These are phyloP conservation scores for Ecliptopera silaceata DNA, from an alignment of 2,888 invertebrate genomes.

Conservation along the genomic window DNA sequence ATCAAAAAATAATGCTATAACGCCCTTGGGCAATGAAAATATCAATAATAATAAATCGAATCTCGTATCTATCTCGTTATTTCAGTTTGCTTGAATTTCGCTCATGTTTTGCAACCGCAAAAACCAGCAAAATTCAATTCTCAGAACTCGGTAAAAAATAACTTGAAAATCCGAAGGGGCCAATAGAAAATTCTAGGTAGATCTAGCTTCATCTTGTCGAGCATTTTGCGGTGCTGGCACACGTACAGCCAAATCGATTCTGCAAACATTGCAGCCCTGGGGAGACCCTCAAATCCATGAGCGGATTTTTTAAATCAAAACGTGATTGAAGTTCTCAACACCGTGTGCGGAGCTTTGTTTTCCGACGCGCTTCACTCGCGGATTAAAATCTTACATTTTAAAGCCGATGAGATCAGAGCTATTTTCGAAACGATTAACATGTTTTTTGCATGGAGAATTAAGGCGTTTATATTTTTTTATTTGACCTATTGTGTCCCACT, in stretches of 20 bases:
- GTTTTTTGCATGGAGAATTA: background rate
- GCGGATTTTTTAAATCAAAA: constrained; percentile 29
- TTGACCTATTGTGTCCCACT: no score
- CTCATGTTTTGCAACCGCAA: background rate
- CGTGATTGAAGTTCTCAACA: constrained; percentile 27
- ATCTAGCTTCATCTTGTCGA: constrained; percentile 12
- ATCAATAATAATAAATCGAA: no score
- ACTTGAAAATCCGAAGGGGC: constrained; percentile 10
- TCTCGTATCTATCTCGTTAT: no score
- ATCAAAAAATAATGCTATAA: no score
- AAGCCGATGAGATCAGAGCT: background rate
- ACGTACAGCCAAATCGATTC: constrained; percentile 31
- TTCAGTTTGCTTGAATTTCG: no score
- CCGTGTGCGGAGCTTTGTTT: constrained; percentile 6
- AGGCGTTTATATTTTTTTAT: no score
- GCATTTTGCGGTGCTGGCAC: constrained; percentile 24
- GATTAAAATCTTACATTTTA: constrained; percentile 4
- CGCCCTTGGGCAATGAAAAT: no score
- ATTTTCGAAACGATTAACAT: background rate
- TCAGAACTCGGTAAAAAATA: background rate
- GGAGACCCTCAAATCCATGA: background rate
- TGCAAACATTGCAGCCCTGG: constrained; percentile 29
- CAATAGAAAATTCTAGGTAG: constrained; percentile 14
- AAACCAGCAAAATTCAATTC: background rate
- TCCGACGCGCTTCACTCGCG: background rate